Conservation (phyloP, 1,140 invertebrate species). For the Anoplolepis gracilipes region DNA sequence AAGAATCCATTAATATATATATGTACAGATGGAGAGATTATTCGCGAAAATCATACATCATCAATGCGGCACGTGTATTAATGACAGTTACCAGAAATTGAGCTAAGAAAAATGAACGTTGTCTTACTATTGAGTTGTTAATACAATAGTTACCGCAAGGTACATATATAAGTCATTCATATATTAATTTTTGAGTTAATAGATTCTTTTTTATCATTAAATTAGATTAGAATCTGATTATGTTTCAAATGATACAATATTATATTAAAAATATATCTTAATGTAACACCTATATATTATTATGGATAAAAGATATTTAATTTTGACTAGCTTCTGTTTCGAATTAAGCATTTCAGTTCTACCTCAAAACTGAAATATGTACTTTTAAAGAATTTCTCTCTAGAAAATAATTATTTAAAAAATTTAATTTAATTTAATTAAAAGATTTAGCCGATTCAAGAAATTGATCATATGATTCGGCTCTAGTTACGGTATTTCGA, state of each 20-base stretch:
- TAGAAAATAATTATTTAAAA: neutral
- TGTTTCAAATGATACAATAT: neutral
- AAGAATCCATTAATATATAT: slow-evolving; percentile 30
- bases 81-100: neutral
- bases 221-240: neutral
- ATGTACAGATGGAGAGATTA: too few relatives aligned
- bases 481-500: neutral
- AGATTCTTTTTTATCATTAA: neutral
- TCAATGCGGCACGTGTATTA: neutral
- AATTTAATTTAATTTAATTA: neutral
- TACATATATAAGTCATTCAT: neutral
- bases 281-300: neutral
- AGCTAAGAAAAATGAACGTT: slow-evolving; percentile 1
- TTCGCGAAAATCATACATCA: neutral
- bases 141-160: too few relatives aligned
- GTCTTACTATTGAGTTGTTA: neutral
- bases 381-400: neutral
- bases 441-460: neutral
- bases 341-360: neutral
- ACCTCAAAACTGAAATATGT: neutral
- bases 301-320: neutral
- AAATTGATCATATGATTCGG: neutral
- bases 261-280: neutral
- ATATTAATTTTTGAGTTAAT: neutral
- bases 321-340: neutral